Base-by-base conservation (phyloP, 2,113 vertebrate species). In the Python bivittatus region DNA sequence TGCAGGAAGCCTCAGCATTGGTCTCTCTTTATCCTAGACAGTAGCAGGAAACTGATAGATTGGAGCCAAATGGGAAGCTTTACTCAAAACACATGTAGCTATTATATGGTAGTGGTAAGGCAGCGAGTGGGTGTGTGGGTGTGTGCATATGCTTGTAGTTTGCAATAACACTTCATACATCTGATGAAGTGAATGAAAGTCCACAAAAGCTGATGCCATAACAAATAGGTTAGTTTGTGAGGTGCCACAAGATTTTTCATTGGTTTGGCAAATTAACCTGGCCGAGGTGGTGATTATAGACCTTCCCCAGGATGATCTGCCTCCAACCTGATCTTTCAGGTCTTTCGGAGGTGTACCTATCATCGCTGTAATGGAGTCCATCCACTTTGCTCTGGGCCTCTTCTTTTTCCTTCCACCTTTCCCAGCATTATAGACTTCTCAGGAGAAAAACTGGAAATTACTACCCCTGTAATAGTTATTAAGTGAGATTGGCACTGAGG, bases 31-130 rank as follows among this genome's bases (percentile, higher is more conserved):
- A 96, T 96, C 96, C 95, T 97, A 96, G 97, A 97, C 96, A 96
- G 98, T 97, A 98, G 97, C 97, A 97, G 97, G 97, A 98, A 98
- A 97, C 92, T 1, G 0, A 95, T 91, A 84, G 91, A 98, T 97
- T 98, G 94, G 96, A 98, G 97, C 97, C 97, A 98, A 97, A 97
- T 96, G 95, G 91, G 91, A 92, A 92, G 60, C 90, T 84, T 94
- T 58, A 98, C 93, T 96, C 57, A 92, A 97, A 97, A 58, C 98
- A 97, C 96, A 98, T 98, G 97, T 92, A 95, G 94, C 91, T 96
- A 15, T 64, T 64, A 33, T 17, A 29, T 17, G 20, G 58, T 29
- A n/a, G 84, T 52, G 44, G 56, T 7, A 27, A 84, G 13, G 11
- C 79, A 38, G n/a, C 23, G 72, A 22, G 1, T 17, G 61, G 27